Conservation (phyloP, 2,888 invertebrate genomes). For the Dynastes tityus region DNA sequence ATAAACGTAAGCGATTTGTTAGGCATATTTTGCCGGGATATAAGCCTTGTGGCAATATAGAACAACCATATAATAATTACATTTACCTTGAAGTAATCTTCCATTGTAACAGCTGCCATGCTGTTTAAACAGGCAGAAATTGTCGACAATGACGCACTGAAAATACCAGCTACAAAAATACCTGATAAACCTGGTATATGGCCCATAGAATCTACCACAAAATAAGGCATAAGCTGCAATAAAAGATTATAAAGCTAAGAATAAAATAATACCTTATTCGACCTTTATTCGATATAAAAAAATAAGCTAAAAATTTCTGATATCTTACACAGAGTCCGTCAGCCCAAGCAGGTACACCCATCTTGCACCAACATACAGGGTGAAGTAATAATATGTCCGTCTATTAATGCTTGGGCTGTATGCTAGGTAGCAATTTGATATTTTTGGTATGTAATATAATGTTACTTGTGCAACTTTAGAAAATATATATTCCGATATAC, state of each 20-base stretch:
- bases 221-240: conserved; percentile 78
- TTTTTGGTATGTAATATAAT: too few relatives aligned
- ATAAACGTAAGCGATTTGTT: too few relatives aligned
- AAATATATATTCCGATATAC: too few relatives aligned
- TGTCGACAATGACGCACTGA: conserved; percentile 90
- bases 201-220: conserved; percentile 81
- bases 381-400: too few relatives aligned
- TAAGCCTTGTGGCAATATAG: too few relatives aligned
- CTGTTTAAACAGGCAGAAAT: conserved; percentile 92
- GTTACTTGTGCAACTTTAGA: too few relatives aligned
- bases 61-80: not conserved
- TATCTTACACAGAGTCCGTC: too few relatives aligned
- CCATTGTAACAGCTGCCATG: conserved; percentile 88
- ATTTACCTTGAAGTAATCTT: conserved; percentile 81
- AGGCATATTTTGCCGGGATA: too few relatives aligned
- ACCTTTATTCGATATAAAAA: not conserved
- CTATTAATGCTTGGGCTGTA: too few relatives aligned
- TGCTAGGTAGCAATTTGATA: too few relatives aligned
- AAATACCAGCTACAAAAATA: conserved; percentile 89
- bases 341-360: not conserved
- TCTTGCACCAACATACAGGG: not conserved
- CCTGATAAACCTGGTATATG: conserved; percentile 85
- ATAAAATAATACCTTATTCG: not conserved
- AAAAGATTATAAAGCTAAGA: conserved; percentile 16
- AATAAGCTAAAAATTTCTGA: not conserved